Base-by-base conservation (phyloP, 2,113 vertebrate genomes). In the Aix galericulata region DNA sequence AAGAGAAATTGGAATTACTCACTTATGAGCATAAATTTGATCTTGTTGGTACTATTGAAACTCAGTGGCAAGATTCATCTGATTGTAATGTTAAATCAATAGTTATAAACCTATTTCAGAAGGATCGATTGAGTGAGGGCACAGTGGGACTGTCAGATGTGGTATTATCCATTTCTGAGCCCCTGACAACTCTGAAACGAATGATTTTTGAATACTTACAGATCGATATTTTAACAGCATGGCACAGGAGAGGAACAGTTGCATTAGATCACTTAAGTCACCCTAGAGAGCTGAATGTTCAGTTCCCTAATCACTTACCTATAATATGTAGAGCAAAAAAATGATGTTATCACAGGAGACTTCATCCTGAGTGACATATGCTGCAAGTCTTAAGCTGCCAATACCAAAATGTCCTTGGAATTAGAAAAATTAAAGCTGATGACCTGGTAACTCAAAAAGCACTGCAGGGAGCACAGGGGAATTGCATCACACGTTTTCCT, bases 71-170 rank as follows among this genome's bases (percentile, higher is more conserved):
- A 68, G 75, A 91, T 63, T 81, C 17, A 32, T 38, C n/a, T 29
- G 74, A 88, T 14, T 56, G n/a, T 36, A 52, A 85, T 64, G 82
- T 77, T 32, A 64, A 95, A 93, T 93, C 96, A 48, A 88, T 85
- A 56, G 48, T 85, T 76, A 82, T 82, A 69, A 95, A 82, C 26
- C 63, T n/a, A 18, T 44, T 69, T 34, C 74, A 73, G 82, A n/a
- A 59, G 94, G 56, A 84, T 84, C 2, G 2, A 92, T 62, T 1
- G 13, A 53, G 36, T 6, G 68, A 86, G 69, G 86, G 75, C 82
- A 82, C 31, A 2, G 25, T 13, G 75, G 63, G 34, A 50, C 62
- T 71, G 75, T 58, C 32, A 81, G 52, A 40, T 2, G 4, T 20
- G 59, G 81, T 22, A 55, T 86, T 67, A 78, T 78, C 77, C 89